A percentile compares a stretch with the other conserved stretches of the same genome.
These are phyloP conservation scores for Alligator mississippiensis DNA, from an alignment of 2,113 vertebrate species.

Conservation along the genomic window DNA sequence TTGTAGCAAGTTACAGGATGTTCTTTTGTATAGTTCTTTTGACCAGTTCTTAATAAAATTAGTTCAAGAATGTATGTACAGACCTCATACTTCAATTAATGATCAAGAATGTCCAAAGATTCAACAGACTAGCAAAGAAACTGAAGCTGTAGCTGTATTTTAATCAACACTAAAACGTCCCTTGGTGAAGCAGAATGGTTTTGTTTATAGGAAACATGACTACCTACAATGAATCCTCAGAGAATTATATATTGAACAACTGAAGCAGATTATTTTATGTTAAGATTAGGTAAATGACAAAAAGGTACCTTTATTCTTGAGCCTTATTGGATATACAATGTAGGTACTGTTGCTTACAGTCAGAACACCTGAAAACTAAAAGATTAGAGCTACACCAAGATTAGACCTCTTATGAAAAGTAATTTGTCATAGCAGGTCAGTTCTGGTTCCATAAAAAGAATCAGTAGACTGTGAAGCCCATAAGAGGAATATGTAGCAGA, in stretches of 20 bases:
- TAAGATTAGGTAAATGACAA: not conserved
- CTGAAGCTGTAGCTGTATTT: rapidly evolving
- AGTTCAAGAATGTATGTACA: not conserved
- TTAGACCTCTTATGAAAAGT: not conserved
- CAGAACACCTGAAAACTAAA: not conserved
- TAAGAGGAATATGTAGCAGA: not conserved
- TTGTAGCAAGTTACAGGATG: not conserved
- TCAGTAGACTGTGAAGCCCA: not conserved
- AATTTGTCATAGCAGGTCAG: not conserved
- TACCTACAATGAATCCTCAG: not conserved
- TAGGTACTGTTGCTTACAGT: not conserved
- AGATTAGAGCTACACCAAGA: not conserved
- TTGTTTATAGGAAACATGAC: not conserved
- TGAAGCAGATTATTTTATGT: not conserved
- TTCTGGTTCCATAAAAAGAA: not conserved
- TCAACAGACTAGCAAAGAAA: not conserved
- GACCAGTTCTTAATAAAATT: not conserved
- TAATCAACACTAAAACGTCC: not conserved
- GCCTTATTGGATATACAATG: not conserved
- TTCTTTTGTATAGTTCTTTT: rapidly evolving
- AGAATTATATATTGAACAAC: not conserved
- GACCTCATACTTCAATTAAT: not conserved
- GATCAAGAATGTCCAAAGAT: not conserved
- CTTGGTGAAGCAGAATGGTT: not conserved
- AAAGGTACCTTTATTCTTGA: not conserved